Percentiles rank a stretch among this genome's conserved stretches.
Conservation (phyloP, 2,113 vertebrate species). For the Grantiella picta region DNA sequence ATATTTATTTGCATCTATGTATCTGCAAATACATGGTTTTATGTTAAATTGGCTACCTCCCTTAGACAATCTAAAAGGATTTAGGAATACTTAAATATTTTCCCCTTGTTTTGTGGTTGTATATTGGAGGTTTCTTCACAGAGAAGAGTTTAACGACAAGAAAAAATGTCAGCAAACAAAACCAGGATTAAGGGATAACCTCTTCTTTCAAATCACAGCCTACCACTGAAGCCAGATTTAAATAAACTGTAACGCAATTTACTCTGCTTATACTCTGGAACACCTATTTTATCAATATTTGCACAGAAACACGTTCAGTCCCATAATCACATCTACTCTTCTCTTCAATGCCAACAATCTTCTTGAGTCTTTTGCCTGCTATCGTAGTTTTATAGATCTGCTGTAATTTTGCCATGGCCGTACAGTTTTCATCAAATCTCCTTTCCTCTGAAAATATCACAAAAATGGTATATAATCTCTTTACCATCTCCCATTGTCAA, state of each 20-base stretch:
- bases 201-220: neutral
- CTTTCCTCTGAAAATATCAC: neutral
- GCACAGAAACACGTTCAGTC: neutral
- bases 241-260: neutral
- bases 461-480: neutral
- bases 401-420: neutral
- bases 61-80: neutral
- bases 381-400: accelerated
- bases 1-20: neutral
- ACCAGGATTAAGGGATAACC: neutral
- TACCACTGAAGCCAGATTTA: neutral
- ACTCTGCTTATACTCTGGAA: neutral
- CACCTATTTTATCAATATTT: neutral
- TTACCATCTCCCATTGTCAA: neutral
- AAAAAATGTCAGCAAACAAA: neutral
- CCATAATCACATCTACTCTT: neutral
- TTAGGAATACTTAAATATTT: neutral
- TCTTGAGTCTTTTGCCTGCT: neutral
- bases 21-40: neutral
- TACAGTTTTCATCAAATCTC: neutral
- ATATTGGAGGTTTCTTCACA: neutral
- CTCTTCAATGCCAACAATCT: neutral
- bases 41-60: neutral
- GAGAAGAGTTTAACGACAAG: neutral
- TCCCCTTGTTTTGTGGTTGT: neutral